Evolutionary conservation across 1,140 invertebrate species (phyloP).

Genomic region (Branchinecta lynchi): DNA sequence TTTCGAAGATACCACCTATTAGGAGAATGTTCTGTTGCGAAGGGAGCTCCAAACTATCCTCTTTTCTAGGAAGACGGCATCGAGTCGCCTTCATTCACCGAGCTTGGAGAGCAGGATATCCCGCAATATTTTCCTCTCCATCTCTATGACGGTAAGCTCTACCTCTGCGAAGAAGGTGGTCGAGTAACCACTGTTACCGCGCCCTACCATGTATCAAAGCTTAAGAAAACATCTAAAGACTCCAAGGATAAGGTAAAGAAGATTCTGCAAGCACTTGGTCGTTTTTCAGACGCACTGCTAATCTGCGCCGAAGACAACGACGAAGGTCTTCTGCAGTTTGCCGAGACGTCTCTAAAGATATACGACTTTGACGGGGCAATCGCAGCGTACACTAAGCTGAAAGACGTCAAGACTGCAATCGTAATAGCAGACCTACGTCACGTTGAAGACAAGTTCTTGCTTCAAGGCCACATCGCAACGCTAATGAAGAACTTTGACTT

Average conservation of each 20-base stretch:
- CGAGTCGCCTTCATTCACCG: neutral
- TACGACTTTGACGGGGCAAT: neutral
- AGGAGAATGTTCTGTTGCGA: too few species aligned
- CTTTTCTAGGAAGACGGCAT: neutral
- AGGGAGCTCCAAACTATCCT: neutral
- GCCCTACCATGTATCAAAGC: neutral
- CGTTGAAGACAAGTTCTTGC: slow-evolving; percentile 63
- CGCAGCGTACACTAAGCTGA: slow-evolving; percentile 59
- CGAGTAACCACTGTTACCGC: neutral
- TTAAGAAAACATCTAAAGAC: neutral
- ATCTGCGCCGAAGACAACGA: neutral
- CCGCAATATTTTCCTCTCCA: neutral
- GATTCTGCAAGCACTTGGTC: neutral
- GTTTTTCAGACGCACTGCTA: neutral
- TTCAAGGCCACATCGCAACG: slow-evolving; percentile 63
- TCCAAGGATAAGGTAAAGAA: neutral
- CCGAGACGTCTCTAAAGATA: neutral
- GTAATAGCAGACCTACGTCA: slow-evolving; percentile 59
- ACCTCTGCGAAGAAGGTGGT: neutral
- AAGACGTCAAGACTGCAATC: slow-evolving; percentile 80
- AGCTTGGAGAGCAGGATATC: neutral
- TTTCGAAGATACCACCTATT: too few species aligned
- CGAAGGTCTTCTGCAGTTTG: neutral
- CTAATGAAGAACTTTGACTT: slow-evolving; percentile 36
- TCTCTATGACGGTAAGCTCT: neutral